Evolutionary conservation across 2,113 vertebrate genomes (phyloP), one percentile per base, ranked within the genome.

Genomic region (Gymnobelideus leadbeateri): DNA sequence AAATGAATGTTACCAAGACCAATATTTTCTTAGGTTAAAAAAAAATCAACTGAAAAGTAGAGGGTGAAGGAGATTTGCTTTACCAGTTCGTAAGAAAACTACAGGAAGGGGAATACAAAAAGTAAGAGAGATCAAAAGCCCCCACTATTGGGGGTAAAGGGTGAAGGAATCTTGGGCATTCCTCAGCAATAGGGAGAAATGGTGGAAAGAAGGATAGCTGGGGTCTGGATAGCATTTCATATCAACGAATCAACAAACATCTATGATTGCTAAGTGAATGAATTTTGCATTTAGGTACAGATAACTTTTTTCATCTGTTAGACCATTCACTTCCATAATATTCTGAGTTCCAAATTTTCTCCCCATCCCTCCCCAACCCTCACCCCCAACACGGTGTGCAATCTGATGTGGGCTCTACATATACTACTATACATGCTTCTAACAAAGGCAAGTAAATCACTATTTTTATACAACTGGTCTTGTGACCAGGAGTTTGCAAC

Each of bases 371-470:
- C 51, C 51, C 9, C 51, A 51, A 51, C 51, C 9, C 51, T 51
- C 51, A 51, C 9, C 51, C 51, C 51, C 51, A 51, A 51, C 8
- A 51, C 11, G 51, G 11, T 12, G 11, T 51, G 51, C 9, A 51
- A 51, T 51, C 51, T 51, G 51, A 51, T 51, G 11, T 12, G 11
- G 51, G 0, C 51, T 51, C 51, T 51, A 51, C 51, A 51, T 51
- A 51, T 11, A 51, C 51, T 23, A 94, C 19, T 92, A 50, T 50
- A 91, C 92, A 51, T 96, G 24, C 57, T 90, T 89, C 93, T 98
- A 94, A 97, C 23, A 91, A 89, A 95, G 90, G 89, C 94, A 97
- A 95, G 50, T 90, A 95, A 92, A 95, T 95, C 19, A 92, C 14
- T 5, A 3, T 94, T 92, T n/a, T 96, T 95, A 93, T 92, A 94